Evolutionary conservation across 2,797 vertebrate genomes (phyloP), one percentile per base, ranked within the genome.

Genomic region (Aeoliscus strigatus): DNA sequence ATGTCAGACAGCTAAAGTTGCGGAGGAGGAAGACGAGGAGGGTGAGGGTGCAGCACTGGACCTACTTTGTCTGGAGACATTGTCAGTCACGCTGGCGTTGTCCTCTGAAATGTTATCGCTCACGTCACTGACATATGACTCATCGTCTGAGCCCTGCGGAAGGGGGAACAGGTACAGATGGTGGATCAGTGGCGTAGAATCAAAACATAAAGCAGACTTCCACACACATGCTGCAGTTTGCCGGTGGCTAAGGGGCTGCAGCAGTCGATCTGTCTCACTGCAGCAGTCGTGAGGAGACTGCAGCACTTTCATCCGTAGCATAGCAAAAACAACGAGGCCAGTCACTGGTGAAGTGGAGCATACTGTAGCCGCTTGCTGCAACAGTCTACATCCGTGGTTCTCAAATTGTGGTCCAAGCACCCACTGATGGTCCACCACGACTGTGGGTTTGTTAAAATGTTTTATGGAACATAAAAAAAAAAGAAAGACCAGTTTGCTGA

Each of bases 31-130:
- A n/a, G n/a, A n/a, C n/a, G n/a, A n/a, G n/a, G n/a, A n/a, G 5
- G 28, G 31, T 12, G 25, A 0, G 18, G 11, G 39, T n/a, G 44
- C 47, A 30, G 37, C 23, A 36, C 21, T 32, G 61, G 55, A 81
- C 89, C 69, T 88, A 99, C 96, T 94, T 91, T 97, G 95, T 82
- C 93, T 88, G 82, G 94, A 98, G 84, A 96, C 84, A 61, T 91
- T 97, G 83, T 98, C 96, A 25, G 93, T 93, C 64, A 97, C 94
- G 34, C 96, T 99, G 87, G 95, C 94, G 73, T 98, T 98, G 90
- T 99, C 96, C 85, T 98, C 96, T 12, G 96, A 99, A 89, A 98
- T 94, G 73, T 98, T 99, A 85, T 99, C 96, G 59, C 96, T 99
- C 86, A 98, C 96, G 77, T 98, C 96, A 47, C 96, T 99, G 86